A percentile compares a stretch with the other conserved stretches of the same genome.
phyloP scores from a whole-genome alignment of 2,797 vertebrate genomes.

The Danio tinwini region DNA sequence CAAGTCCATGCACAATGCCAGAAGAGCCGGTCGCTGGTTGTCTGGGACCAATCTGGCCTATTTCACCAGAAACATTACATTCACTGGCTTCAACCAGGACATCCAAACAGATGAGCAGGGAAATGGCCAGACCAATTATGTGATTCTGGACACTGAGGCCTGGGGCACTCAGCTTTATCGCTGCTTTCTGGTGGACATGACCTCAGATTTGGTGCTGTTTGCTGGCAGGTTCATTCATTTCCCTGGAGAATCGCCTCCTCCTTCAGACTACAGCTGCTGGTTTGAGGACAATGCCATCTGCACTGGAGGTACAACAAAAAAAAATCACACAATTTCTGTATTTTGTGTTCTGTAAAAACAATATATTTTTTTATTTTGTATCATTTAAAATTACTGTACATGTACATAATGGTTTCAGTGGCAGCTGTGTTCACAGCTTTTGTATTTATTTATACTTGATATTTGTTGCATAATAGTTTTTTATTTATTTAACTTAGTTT shows the following conservation, averaged over 20 bases:
- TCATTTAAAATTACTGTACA: neutral
- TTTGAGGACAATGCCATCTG: conserved; percentile 83
- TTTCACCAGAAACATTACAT: conserved; percentile 84
- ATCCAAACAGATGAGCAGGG: conserved; percentile 80
- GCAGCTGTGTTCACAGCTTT: too few relatives aligned
- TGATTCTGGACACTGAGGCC: conserved; percentile 86
- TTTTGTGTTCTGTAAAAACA: neutral
- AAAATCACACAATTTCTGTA: neutral
- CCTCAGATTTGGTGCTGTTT: conserved; percentile 70
- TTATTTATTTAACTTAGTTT: too few relatives aligned
- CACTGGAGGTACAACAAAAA: conserved; percentile 78
- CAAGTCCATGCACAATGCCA: conserved; percentile 81
- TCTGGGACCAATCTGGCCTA: conserved; percentile 81
- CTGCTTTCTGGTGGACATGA: conserved; percentile 82
- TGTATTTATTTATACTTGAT: too few relatives aligned
- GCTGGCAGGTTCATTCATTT: conserved; percentile 82
- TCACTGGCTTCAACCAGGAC: conserved; percentile 87
- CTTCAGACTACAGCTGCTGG: conserved; percentile 89
- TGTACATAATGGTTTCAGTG: too few relatives aligned
- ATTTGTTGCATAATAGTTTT: too few relatives aligned
- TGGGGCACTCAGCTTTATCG: conserved; percentile 79
- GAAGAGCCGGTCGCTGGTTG: conserved; percentile 74
- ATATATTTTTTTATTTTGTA: too few relatives aligned
- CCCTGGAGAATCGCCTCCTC: conserved; percentile 80
- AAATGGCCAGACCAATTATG: conserved; percentile 78